Evolutionary conservation across 2,888 invertebrate species (phyloP).

Genomic region (Plagiodera versicolora): DNA sequence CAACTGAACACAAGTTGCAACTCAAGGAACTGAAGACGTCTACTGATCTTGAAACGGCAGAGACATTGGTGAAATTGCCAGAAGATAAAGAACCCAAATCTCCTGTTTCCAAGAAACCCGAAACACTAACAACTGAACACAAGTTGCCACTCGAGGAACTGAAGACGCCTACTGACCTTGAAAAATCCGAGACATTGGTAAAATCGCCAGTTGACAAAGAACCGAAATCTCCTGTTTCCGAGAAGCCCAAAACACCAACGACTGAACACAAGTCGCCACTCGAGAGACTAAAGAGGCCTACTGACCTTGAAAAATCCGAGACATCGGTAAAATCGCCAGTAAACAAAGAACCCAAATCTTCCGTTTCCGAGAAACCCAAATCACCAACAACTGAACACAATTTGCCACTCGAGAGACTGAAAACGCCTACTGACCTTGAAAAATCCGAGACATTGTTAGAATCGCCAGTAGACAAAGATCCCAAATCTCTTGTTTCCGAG

Average conservation of each 20-base stretch:
- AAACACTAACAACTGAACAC: too few relatives aligned
- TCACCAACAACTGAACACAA: conserved; percentile 3
- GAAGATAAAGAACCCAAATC: too few relatives aligned
- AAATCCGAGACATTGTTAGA: background rate
- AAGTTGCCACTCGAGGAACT: too few relatives aligned
- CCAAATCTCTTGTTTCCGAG: background rate
- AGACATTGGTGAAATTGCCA: too few relatives aligned
- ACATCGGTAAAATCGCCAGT: background rate
- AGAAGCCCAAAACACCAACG: background rate
- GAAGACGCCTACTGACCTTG: too few relatives aligned
- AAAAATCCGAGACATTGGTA: too few relatives aligned
- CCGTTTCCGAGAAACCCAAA: conserved; percentile 12
- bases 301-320: background rate
- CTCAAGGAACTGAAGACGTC: too few relatives aligned
- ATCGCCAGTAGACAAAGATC: background rate
- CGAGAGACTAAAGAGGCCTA: conserved; percentile 3
- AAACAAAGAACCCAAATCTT: conserved; percentile 11
- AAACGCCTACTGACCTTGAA: conserved; percentile 2
- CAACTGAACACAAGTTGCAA: too few relatives aligned
- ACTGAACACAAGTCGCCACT: background rate
- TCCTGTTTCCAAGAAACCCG: too few relatives aligned
- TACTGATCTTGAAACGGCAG: too few relatives aligned
- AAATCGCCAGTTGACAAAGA: too few relatives aligned
- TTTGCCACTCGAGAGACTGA: background rate
- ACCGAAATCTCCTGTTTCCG: background rate